These are phyloP conservation scores for Cygnus buccinator DNA, from an alignment of 2,113 vertebrate genomes.

Conservation along the genomic window DNA sequence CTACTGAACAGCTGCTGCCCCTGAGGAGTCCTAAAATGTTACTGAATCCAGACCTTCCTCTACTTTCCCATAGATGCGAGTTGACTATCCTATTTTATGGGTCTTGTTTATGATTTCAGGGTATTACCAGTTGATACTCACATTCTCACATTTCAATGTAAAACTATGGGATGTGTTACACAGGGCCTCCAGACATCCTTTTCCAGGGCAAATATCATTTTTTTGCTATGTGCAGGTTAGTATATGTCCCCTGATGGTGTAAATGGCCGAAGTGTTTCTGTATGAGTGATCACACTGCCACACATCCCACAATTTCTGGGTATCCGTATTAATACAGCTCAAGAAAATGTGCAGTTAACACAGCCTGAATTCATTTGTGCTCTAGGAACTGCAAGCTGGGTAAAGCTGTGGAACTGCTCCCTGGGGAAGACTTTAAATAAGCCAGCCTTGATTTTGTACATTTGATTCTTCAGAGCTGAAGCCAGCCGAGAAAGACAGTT, in stretches of 20 bases:
- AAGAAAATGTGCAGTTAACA: neutral
- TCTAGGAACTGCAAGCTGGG: neutral
- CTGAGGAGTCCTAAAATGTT: neutral
- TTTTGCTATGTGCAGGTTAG: neutral
- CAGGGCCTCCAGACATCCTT: neutral
- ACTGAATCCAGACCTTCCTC: neutral
- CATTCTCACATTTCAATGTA: neutral
- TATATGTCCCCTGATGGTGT: neutral
- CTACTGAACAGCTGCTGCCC: neutral
- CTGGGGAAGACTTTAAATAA: slow-evolving; percentile 13
- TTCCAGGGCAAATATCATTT: neutral
- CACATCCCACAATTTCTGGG: neutral
- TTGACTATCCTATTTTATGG: neutral
- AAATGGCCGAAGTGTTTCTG: neutral
- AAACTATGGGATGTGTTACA: neutral
- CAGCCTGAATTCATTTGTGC: slow-evolving; percentile 30
- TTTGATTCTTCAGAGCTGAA: slow-evolving; percentile 26
- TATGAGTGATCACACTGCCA: neutral
- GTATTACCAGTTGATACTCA: neutral
- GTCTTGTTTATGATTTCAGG: neutral
- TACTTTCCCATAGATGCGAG: neutral
- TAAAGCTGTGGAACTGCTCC: neutral
- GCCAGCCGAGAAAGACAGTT: neutral
- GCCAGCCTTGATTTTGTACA: slow-evolving; percentile 9
- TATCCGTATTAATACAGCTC: neutral